Percentiles rank a stretch among this genome's conserved stretches.
phyloP scores from a whole-genome alignment of 2,888 invertebrate genomes.

The Lithophane leautieri region DNA sequence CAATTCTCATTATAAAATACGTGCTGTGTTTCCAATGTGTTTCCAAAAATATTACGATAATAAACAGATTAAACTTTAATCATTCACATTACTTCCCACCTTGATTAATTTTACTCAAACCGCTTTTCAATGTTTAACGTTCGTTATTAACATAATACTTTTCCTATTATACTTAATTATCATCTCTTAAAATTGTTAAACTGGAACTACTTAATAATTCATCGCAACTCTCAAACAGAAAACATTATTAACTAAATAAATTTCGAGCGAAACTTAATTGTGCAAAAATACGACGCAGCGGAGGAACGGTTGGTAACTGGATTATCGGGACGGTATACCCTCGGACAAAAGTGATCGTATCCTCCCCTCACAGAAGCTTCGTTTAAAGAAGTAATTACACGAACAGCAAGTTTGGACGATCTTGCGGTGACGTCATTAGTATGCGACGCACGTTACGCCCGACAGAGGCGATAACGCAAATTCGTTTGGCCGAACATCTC shows the following conservation, averaged over 20 bases:
- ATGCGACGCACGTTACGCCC: conserved; percentile 84
- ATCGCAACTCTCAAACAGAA: conserved; percentile 61
- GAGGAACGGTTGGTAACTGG: conserved; percentile 78
- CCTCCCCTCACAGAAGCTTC: conserved; percentile 82
- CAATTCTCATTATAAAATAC: conserved; percentile 19
- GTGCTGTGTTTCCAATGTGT: conserved; percentile 15
- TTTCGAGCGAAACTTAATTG: conserved; percentile 71
- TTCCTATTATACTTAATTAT: conserved; percentile 34
- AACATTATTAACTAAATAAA: conserved; percentile 69
- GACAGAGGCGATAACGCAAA: conserved; percentile 89
- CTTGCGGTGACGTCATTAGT: conserved; percentile 82
- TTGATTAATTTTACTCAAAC: conserved; percentile 22
- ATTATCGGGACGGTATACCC: conserved; percentile 81
- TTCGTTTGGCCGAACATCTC: conserved; percentile 89
- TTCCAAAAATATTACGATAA: not conserved
- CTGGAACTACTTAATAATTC: conserved; percentile 58
- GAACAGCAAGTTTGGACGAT: conserved; percentile 84
- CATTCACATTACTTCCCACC: conserved; percentile 2
- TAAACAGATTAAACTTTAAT: conserved; percentile 29
- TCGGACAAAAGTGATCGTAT: conserved; percentile 83
- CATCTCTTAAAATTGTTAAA: conserved; percentile 40
- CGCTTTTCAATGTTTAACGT: conserved; percentile 35
- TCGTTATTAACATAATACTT: conserved; percentile 39
- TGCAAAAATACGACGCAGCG: conserved; percentile 70
- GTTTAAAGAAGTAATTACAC: conserved; percentile 90